Conservation (phyloP, 1,140 invertebrate genomes). For the Camponotus floridanus region DNA sequence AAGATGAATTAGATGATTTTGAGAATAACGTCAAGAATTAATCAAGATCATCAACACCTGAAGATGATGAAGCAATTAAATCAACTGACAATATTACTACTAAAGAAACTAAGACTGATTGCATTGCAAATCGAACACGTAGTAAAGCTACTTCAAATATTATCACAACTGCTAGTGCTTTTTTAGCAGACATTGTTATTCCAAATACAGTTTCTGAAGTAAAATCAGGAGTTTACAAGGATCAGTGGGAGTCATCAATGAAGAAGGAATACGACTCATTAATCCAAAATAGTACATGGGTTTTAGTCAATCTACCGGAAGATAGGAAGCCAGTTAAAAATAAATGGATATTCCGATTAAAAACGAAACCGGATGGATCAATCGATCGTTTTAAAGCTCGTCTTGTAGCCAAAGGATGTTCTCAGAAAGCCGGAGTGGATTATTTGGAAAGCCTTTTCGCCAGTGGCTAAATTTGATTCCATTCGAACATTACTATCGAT, state of each 20-base stretch:
- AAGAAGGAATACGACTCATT: conserved; percentile 42
- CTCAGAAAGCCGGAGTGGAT: conserved; percentile 69
- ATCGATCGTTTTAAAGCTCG: conserved; percentile 80
- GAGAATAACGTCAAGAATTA: too few relatives aligned
- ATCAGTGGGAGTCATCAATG: conserved; percentile 39
- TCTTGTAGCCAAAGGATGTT: conserved; percentile 80
- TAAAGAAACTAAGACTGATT: conserved; percentile 23
- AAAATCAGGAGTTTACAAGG: conserved; percentile 14
- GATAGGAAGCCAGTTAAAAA: conserved; percentile 12
- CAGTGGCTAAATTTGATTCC: neutral
- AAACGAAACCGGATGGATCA: conserved; percentile 73
- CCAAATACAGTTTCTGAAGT: conserved; percentile 18
- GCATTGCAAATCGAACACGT: neutral
- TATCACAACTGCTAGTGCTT: neutral
- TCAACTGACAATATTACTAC: neutral
- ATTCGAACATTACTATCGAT: conserved; percentile 65
- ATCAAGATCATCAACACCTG: neutral
- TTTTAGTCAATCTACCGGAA: neutral
- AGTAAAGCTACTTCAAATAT: neutral
- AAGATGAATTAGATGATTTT: too few relatives aligned
- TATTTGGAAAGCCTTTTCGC: conserved; percentile 75
- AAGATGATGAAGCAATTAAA: neutral
- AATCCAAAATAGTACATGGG: conserved; percentile 49
- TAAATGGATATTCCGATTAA: conserved; percentile 42
- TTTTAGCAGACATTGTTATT: neutral